phyloP scores from a whole-genome alignment of 2,113 vertebrate genomes.

The Calidris pugnax region DNA sequence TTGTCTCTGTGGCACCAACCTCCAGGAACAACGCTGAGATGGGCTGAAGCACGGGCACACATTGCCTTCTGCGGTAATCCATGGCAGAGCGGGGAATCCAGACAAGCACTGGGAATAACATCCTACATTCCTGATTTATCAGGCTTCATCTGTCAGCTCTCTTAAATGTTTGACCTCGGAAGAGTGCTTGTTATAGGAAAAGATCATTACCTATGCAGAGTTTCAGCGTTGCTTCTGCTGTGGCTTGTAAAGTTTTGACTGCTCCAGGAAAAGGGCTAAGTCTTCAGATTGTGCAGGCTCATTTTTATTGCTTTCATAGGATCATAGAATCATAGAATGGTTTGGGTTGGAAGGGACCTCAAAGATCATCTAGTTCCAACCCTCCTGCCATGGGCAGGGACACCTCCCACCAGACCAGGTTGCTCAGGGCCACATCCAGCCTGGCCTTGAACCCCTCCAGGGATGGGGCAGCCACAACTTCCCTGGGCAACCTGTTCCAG shows the following conservation, averaged over 20 bases:
- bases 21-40: neutral
- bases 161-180: neutral
- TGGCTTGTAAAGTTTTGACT: neutral
- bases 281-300: neutral
- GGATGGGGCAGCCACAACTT: no score
- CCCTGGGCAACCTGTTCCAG: no score
- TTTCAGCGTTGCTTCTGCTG: neutral
- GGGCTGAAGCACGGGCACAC: neutral
- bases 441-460: no score
- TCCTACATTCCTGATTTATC: neutral
- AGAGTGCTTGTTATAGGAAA: neutral
- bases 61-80: fast-evolving
- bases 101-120: neutral
- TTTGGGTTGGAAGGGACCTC: no score
- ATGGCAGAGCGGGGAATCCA: neutral
- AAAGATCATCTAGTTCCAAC: no score
- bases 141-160: neutral
- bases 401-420: no score
- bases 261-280: neutral
- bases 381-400: no score
- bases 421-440: no score
- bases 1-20: neutral
- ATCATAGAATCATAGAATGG: no score
- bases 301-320: neutral
- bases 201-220: neutral